Percentiles rank a stretch among this genome's conserved stretches.
Conservation (phyloP, 1,140 invertebrate genomes). For the Drosophila seguyi region DNA sequence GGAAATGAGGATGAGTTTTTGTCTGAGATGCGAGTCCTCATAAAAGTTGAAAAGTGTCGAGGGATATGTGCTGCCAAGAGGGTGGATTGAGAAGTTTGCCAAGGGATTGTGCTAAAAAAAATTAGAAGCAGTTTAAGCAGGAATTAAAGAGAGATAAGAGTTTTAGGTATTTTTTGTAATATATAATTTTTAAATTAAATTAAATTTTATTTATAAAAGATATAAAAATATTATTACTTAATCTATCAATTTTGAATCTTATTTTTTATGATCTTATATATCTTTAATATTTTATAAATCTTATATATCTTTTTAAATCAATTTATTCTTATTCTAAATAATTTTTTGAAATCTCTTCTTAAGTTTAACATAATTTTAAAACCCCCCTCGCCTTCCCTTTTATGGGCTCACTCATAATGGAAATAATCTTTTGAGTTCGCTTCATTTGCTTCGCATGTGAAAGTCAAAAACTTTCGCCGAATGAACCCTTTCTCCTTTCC, state of each 20-base stretch:
- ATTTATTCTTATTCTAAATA: too few relatives aligned
- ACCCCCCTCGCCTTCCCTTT: constrained; percentile 20
- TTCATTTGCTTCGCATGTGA: constrained; percentile 65
- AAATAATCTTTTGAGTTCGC: constrained; percentile 70
- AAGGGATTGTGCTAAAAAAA: not conserved
- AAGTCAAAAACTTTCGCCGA: constrained; percentile 34
- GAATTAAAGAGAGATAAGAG: not conserved
- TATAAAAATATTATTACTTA: too few relatives aligned
- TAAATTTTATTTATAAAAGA: too few relatives aligned
- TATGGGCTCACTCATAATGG: constrained; percentile 56
- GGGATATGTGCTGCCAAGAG: not conserved
- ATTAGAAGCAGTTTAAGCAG: too few relatives aligned
- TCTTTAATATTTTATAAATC: not conserved
- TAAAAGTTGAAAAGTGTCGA: constrained; percentile 23
- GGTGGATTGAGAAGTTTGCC: not conserved
- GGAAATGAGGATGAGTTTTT: not conserved
- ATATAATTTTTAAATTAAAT: too few relatives aligned
- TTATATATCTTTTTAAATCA: too few relatives aligned
- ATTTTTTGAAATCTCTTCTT: too few relatives aligned
- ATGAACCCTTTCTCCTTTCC: not conserved
- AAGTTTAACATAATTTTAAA: too few relatives aligned
- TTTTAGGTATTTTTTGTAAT: too few relatives aligned
- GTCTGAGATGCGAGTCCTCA: constrained; percentile 13
- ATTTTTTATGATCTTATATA: too few relatives aligned
- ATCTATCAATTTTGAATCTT: too few relatives aligned